Conservation (phyloP, 2,797 vertebrate species). For the Cossypha caffra region DNA sequence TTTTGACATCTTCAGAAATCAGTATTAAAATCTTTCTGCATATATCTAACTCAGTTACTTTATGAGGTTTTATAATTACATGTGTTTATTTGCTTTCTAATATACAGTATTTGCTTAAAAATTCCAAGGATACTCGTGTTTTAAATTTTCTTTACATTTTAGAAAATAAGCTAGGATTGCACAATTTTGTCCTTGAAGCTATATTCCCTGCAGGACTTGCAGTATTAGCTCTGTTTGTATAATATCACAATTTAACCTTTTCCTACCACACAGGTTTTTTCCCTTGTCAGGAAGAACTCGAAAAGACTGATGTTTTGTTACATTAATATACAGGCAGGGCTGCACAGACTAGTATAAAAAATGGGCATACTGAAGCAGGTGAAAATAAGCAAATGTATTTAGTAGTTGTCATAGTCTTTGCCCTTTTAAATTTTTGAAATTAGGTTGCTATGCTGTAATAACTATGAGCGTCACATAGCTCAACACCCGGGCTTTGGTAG, state of each 20-base stretch:
- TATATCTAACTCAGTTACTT: not conserved
- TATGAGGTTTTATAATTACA: not conserved
- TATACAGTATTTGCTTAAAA: not conserved
- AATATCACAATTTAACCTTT: conserved; percentile 38
- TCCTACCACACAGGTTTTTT: not conserved
- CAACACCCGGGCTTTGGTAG: not conserved
- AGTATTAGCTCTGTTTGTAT: not conserved
- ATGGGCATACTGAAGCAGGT: not conserved
- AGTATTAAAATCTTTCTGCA: not conserved
- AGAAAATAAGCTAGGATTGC: not conserved
- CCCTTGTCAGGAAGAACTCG: conserved; percentile 16
- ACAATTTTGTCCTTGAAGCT: not conserved
- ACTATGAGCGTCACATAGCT: not conserved
- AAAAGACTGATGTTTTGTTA: not conserved
- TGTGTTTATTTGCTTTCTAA: not conserved
- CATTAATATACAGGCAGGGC: not conserved
- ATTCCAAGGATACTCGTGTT: not conserved
- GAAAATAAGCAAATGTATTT: not conserved
- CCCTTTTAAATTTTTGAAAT: not conserved
- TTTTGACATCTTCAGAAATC: not conserved
- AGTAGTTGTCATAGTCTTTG: not conserved
- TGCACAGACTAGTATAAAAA: not conserved
- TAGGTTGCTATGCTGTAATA: not conserved
- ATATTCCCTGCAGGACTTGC: not conserved
- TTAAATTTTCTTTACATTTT: not conserved